Conservation (phyloP, 2,797 vertebrate genomes). For the Gobio occitaniae region DNA sequence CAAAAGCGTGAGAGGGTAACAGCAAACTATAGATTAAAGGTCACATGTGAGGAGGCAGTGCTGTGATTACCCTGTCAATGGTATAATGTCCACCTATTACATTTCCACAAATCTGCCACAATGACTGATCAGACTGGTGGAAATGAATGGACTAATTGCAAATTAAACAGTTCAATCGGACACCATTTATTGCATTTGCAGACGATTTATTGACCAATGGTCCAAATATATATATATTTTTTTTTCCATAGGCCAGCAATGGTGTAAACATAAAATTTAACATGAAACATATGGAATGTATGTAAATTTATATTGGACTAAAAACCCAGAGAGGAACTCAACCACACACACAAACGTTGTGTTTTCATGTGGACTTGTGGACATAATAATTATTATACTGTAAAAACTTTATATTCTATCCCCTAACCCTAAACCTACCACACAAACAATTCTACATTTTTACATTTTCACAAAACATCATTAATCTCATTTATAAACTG, state of each 20-base stretch:
- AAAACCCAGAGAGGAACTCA: not conserved
- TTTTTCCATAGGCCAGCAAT: not conserved
- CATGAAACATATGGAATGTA: not conserved
- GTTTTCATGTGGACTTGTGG: too few species aligned
- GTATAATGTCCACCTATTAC: not conserved
- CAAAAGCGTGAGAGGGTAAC: not conserved
- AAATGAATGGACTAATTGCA: conserved; percentile 3
- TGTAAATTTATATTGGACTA: not conserved
- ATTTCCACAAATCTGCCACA: not conserved
- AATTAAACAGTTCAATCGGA: not conserved
- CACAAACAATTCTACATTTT: too few species aligned
- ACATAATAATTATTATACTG: too few species aligned
- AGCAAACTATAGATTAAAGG: not conserved
- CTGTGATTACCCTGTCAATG: conserved; percentile 2
- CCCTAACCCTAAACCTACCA: too few species aligned
- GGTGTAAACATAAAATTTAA: not conserved
- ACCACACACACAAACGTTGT: not conserved
- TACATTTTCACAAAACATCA: too few species aligned
- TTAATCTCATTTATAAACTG: too few species aligned
- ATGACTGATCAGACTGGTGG: conserved; percentile 11
- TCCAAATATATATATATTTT: not conserved
- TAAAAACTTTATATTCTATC: too few species aligned
- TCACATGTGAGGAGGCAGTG: not conserved
- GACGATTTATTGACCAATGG: not conserved
- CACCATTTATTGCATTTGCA: not conserved